phyloP scores from a whole-genome alignment of 2,797 vertebrate species.

The Takifugu rubripes region DNA sequence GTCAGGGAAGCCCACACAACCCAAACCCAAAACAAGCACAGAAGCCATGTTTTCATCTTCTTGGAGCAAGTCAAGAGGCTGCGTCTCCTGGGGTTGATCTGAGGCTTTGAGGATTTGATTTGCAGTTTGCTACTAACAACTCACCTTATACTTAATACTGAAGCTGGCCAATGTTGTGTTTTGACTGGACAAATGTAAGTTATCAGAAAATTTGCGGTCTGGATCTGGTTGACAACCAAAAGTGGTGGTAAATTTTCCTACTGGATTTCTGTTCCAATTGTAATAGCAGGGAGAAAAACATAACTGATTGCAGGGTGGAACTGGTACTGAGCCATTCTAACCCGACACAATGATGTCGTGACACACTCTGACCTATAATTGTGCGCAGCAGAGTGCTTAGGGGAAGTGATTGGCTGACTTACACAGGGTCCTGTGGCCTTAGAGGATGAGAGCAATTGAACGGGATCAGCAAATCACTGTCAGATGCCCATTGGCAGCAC shows the following conservation, averaged over 20 bases:
- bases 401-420: slow-evolving; percentile 56
- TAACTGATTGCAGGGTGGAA: slow-evolving; percentile 40
- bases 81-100: slow-evolving; percentile 46
- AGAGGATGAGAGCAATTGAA: slow-evolving; percentile 67
- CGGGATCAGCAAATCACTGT: slow-evolving; percentile 73
- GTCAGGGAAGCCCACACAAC: slow-evolving; percentile 29
- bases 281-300: slow-evolving; percentile 37
- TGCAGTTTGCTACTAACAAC: too few species aligned
- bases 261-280: slow-evolving; percentile 35
- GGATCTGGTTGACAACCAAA: slow-evolving; percentile 19
- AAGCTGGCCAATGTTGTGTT: too few species aligned
- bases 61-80: slow-evolving; percentile 56
- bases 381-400: slow-evolving; percentile 53
- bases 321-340: slow-evolving; percentile 41
- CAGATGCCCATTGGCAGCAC: slow-evolving; percentile 64
- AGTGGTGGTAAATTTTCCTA: slow-evolving; percentile 17
- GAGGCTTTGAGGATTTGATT: slow-evolving; percentile 9
- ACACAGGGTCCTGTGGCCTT: slow-evolving; percentile 41
- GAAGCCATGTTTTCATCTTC: slow-evolving; percentile 62
- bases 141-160: too few species aligned
- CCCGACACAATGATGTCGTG: slow-evolving; percentile 59
- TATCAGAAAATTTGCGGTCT: background rate
- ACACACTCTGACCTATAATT: slow-evolving; percentile 75
- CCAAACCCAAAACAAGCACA: slow-evolving; percentile 42
- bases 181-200: too few species aligned